Conservation (phyloP, 1,140 invertebrate species). For the Caenorhabditis remanei region DNA sequence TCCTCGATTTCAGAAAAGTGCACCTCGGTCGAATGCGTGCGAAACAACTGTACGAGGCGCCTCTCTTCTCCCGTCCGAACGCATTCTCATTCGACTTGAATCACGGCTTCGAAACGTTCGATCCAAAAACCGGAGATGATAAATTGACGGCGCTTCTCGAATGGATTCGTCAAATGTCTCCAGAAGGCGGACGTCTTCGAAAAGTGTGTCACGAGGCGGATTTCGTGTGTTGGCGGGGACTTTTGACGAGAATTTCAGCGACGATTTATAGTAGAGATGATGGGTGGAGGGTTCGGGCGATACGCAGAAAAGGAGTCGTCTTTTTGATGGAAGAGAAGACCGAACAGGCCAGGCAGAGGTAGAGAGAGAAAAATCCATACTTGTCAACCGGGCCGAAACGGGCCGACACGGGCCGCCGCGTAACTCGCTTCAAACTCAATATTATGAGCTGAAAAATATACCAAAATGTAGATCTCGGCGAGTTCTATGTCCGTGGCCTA, state of each 20-base stretch:
- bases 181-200: slow-evolving; percentile 28
- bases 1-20: neutral
- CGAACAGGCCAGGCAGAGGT: neutral
- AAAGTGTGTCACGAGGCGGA: slow-evolving; percentile 36
- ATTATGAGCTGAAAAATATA: too few species aligned
- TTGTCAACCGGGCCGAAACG: too few species aligned
- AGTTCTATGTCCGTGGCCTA: too few species aligned
- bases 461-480: too few species aligned
- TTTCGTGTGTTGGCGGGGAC: slow-evolving; percentile 10
- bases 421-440: too few species aligned
- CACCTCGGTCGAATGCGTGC: slow-evolving; percentile 26
- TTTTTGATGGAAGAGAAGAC: slow-evolving; percentile 38
- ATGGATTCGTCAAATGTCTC: slow-evolving; percentile 39
- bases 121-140: neutral
- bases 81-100: slow-evolving; percentile 1
- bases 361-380: too few species aligned
- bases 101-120: slow-evolving; percentile 13
- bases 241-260: neutral
- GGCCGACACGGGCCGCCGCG: too few species aligned
- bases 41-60: neutral
- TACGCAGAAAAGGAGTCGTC: neutral
- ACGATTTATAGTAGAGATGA: slow-evolving; percentile 18
- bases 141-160: slow-evolving; percentile 12
- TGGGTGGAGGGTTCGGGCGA: neutral
- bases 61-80: too few species aligned